Evolutionary conservation across 2,113 vertebrate genomes (phyloP).

Genomic region (Prionailurus bengalensis): DNA sequence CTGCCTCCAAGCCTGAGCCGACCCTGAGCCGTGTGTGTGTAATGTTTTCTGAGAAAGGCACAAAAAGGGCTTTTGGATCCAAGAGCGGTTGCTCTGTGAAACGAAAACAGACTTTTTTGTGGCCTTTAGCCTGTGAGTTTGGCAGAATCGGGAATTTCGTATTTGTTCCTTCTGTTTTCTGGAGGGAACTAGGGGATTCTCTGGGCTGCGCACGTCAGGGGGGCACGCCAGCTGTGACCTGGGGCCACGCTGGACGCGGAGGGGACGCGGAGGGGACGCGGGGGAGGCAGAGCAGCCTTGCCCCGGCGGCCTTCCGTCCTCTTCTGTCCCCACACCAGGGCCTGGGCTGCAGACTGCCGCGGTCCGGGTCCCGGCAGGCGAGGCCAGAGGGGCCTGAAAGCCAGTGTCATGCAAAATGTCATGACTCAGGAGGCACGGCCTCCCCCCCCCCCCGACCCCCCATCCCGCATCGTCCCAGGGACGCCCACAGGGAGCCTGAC

Average conservation of each 20-base stretch:
- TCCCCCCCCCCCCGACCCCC: not conserved
- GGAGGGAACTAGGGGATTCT: not conserved
- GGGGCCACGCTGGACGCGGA: not conserved
- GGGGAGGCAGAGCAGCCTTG: not conserved
- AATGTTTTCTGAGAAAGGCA: not conserved
- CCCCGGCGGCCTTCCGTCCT: fast-evolving
- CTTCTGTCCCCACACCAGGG: not conserved
- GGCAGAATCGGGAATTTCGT: not conserved
- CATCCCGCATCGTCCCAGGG: not conserved
- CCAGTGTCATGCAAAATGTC: no score
- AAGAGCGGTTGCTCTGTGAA: not conserved
- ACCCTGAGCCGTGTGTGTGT: not conserved
- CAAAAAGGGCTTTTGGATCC: not conserved
- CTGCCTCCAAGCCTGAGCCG: not conserved
- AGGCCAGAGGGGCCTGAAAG: not conserved
- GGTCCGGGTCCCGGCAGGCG: not conserved
- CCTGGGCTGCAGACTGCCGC: not conserved
- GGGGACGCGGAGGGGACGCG: not conserved
- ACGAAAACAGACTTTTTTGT: not conserved
- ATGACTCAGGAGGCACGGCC: fast-evolving
- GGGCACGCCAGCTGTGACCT: fast-evolving
- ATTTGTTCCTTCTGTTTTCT: not conserved
- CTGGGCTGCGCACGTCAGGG: not conserved
- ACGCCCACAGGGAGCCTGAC: fast-evolving
- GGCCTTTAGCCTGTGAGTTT: not conserved